These are phyloP conservation scores for Idaea aversata DNA, from an alignment of 2,888 invertebrate species.

Conservation along the genomic window DNA sequence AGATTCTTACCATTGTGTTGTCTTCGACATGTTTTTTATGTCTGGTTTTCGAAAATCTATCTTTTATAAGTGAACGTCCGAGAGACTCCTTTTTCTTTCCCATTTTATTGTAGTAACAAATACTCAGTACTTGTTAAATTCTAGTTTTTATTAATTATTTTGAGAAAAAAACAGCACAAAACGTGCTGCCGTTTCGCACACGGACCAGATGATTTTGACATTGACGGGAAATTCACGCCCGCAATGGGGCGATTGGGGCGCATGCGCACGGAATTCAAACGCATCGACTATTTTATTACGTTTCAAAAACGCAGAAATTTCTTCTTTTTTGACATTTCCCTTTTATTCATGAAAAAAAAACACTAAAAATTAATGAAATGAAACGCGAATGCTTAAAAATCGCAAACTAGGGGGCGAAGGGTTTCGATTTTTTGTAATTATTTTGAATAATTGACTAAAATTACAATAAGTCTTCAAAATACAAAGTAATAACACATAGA, in stretches of 20 bases:
- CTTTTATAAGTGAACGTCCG: conserved; percentile 87
- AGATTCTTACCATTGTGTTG: conserved; percentile 84
- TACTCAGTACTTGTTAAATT: not conserved
- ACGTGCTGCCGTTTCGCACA: conserved; percentile 1
- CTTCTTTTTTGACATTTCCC: not conserved
- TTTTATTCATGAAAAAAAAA: not conserved
- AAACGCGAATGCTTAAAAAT: not conserved
- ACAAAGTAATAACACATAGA: not conserved
- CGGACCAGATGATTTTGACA: not conserved
- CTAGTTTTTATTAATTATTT: not conserved
- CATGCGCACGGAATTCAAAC: not conserved
- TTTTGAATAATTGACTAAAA: not conserved
- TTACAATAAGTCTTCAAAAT: not conserved
- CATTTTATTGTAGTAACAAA: conserved; percentile 69
- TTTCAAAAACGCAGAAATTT: not conserved
- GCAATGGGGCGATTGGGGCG: too few relatives aligned
- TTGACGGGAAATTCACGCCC: not conserved
- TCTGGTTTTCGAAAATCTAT: conserved; percentile 84
- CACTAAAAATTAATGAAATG: not conserved
- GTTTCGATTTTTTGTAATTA: conserved; percentile 6
- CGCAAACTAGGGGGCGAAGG: not conserved
- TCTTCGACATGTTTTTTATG: conserved; percentile 84
- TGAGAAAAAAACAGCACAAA: not conserved
- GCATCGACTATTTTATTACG: not conserved
- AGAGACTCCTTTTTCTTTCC: conserved; percentile 85